Conservation (phyloP, 2,888 invertebrate genomes). For the Agrotis segetum region DNA sequence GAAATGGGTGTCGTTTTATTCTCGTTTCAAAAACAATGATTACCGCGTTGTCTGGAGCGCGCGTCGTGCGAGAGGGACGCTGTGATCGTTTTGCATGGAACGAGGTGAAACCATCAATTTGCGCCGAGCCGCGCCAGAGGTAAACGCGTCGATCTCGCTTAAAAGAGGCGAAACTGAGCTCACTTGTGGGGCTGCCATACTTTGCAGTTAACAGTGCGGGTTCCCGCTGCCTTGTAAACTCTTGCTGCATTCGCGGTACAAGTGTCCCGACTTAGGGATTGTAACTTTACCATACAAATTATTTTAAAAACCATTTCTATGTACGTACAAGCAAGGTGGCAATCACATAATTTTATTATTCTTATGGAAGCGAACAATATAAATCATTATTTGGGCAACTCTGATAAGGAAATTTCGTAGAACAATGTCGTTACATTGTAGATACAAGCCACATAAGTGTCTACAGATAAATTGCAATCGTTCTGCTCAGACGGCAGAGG, state of each 20-base stretch:
- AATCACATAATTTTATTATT: constrained; percentile 23
- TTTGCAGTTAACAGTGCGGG: constrained; percentile 70
- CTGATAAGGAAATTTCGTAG: constrained; percentile 41
- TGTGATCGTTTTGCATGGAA: constrained; percentile 88
- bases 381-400: constrained; percentile 28
- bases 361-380: constrained; percentile 18
- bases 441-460: constrained; percentile 65
- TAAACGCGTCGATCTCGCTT: constrained; percentile 81
- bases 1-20: constrained; percentile 82
- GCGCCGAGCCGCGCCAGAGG: constrained; percentile 78
- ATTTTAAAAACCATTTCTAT: constrained; percentile 9
- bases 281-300: constrained; percentile 32
- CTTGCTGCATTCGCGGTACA: constrained; percentile 73
- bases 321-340: constrained; percentile 9
- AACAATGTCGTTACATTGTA: constrained; percentile 62
- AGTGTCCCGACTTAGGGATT: constrained; percentile 64
- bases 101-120: constrained; percentile 89
- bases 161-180: constrained; percentile 76
- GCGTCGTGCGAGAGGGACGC: constrained; percentile 85
- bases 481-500: constrained; percentile 37
- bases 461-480: constrained; percentile 56
- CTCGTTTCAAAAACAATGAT: constrained; percentile 88
- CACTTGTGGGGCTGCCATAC: constrained; percentile 74
- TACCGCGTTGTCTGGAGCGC: constrained; percentile 82
- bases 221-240: constrained; percentile 73